Evolutionary conservation across 2,888 invertebrate genomes (phyloP), one percentile per base, ranked within the genome.

Genomic region (Pseudeuparius sepicola): DNA sequence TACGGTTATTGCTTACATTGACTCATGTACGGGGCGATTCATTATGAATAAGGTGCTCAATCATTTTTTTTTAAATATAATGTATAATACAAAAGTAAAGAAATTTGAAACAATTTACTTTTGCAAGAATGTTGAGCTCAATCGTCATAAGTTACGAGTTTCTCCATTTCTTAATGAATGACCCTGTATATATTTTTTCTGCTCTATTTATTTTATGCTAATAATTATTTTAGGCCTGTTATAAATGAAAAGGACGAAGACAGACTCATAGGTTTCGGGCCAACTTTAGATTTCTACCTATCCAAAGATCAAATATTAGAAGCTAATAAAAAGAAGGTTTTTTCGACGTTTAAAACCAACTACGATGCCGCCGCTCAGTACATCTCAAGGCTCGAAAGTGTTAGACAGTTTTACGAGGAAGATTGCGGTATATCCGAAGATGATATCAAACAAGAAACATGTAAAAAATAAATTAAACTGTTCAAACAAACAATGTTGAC

Each of bases 201-300:
- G 7, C 6, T n/a, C 24, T 12, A 23, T 10, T 9, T 13, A 28
- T 6, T 34, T 40, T 31, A 15, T 34, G 7, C 30, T 31, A n/a
- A n/a, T n/a, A n/a, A n/a, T n/a, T n/a, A n/a, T 55, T 59, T 28
- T 48, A 80, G 82, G 38, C 89, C 89, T 0, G 73, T 80, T 11
- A 81, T 90, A 41, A 86, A 88, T 70, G 82, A 79, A 11, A 81
- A 84, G 51, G 73, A 77, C 52, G 83, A 87, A 47, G 79, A 83
- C 25, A 73, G 82, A 55, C 73, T 81, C 1, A 79, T 80, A 35
- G 83, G 83, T 2, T 66, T 70, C 15, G 75, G 86, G 0, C 87
- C 88, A 0, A 73, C 75, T 40, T 61, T 89, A 17, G 64, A 68
- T 24, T 76, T 75, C 47, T 70, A 86, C 32, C 65, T 89, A 54